Evolutionary conservation across 2,888 invertebrate species (phyloP), one percentile per base, ranked within the genome.

Genomic region (Drosophila cracens): DNA sequence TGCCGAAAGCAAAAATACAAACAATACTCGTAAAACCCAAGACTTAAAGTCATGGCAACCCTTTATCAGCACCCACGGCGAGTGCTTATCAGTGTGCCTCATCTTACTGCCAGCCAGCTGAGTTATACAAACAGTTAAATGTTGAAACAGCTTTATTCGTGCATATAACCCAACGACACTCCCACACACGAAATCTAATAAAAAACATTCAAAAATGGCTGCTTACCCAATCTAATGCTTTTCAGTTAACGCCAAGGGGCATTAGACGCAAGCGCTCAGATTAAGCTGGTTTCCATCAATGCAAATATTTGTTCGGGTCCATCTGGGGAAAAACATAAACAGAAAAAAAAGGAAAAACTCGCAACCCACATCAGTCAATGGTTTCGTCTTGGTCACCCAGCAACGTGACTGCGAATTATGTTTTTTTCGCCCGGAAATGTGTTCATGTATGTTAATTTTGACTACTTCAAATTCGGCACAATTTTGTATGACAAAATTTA

Each of bases 161-260:
- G 46, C 49, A 79, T 51, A 60, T 51, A 61, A 16, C 36, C 10
- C 53, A 33, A 33, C 36, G 25, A 66, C 56, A 59, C 57, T 53
- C 46, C 34, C 21, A 51, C 49, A 18, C 36, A 8, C 7, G 1
- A 11, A 11, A 52, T 21, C 57, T 29, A 64, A 67, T 76, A 40
- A 80, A 80, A 72, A 72, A 68, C 61, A 61, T 53, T 67, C 49
- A 62, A 61, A 81, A 73, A 59, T 64, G 54, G 25, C 65, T 40
- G 62, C 68, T 81, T 81, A 77, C 77, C 74, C 72, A 49, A 62
- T 72, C 65, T 64, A 52, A 71, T 29, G 57, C 11, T 54, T 70
- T 48, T 16, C 25, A 40, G 36, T 38, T 31, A 38, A 38, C 46
- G 43, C 65, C 78, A 21, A 43, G 49, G 63, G 81, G 34, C 54